These are phyloP conservation scores for Ceratosolen fusciceps DNA, from an alignment of 1,140 invertebrate species.

Conservation along the genomic window DNA sequence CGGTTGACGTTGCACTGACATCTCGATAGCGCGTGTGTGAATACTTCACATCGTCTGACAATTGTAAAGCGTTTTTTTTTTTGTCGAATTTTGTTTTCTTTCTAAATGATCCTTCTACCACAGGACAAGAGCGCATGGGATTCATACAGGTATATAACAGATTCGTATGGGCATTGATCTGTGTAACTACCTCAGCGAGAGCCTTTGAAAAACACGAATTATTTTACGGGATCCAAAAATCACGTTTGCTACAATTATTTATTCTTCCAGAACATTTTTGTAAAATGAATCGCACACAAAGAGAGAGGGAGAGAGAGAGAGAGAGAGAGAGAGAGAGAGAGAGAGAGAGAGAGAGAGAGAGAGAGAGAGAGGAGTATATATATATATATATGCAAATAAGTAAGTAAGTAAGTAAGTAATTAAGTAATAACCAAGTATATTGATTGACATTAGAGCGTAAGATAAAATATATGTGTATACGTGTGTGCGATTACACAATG, in stretches of 20 bases:
- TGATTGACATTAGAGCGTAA: neutral
- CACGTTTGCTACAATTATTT: too few species aligned
- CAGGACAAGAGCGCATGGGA: too few species aligned
- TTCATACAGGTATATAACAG: constrained; percentile 29
- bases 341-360: too few species aligned
- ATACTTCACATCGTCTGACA: constrained; percentile 33
- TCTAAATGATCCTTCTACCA: constrained; percentile 18
- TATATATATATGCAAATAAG: too few species aligned
- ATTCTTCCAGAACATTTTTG: too few species aligned
- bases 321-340: too few species aligned
- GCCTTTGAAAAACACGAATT: constrained; percentile 3
- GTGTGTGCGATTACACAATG: neutral
- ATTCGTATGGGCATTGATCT: constrained; percentile 13
- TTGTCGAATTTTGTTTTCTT: neutral
- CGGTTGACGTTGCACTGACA: constrained; percentile 10
- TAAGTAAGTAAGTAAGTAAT: too few species aligned
- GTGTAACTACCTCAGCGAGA: constrained; percentile 34
- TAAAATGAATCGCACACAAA: too few species aligned
- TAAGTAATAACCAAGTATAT: neutral
- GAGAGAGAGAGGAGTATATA: too few species aligned
- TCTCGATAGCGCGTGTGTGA: constrained; percentile 15
- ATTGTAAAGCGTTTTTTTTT: constrained; percentile 26
- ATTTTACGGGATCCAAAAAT: too few species aligned
- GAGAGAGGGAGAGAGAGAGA: too few species aligned
- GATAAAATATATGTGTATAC: neutral